phyloP scores from a whole-genome alignment of 2,797 vertebrate genomes.

The Argya squamiceps region DNA sequence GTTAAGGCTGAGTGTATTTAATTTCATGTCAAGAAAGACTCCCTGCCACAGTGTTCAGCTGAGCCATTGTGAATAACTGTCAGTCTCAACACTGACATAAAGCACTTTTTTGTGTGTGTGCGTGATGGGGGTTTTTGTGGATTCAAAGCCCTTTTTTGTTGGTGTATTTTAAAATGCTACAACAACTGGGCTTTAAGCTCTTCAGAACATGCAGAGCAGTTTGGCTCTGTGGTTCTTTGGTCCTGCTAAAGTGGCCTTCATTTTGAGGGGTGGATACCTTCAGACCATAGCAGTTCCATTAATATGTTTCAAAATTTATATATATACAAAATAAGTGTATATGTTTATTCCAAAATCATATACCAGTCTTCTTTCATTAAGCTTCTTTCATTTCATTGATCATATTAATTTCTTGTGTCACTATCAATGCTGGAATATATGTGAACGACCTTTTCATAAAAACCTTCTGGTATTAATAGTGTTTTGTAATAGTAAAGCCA shows the following conservation, averaged over 20 bases:
- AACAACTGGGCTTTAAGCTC: background rate
- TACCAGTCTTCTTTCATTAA: background rate
- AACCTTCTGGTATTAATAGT: background rate
- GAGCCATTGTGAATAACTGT: background rate
- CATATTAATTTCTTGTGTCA: background rate
- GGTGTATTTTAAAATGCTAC: background rate
- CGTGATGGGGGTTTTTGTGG: background rate
- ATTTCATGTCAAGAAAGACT: background rate
- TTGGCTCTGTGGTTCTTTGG: background rate
- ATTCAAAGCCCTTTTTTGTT: background rate
- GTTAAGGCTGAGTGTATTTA: background rate
- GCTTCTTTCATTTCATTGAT: background rate
- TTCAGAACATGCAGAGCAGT: background rate
- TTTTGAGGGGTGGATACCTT: background rate
- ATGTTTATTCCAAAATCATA: background rate
- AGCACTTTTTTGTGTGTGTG: background rate
- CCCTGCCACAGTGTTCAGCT: background rate
- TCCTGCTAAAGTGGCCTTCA: background rate
- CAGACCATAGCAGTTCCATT: background rate
- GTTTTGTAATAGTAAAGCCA: background rate
- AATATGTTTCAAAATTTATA: background rate
- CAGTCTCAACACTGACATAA: background rate
- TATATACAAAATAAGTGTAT: background rate
- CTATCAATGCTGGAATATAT: fast-evolving
- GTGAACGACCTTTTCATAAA: background rate